Conservation (phyloP, 2,797 vertebrate genomes). For the Potorous gilbertii region DNA sequence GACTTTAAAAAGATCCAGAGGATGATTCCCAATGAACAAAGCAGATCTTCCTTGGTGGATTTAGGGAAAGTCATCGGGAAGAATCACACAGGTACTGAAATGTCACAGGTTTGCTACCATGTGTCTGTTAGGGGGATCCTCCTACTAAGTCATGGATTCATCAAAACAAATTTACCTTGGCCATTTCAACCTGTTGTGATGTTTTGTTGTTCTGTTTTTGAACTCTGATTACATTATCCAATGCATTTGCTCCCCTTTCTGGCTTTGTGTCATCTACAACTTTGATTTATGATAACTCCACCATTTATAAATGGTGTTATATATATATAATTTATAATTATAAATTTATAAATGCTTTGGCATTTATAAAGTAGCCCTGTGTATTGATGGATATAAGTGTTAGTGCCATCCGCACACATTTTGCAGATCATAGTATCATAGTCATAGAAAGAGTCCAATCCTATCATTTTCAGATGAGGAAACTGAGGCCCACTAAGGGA, state of each 20-base stretch:
- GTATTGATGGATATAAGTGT: not conserved
- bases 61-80: not conserved
- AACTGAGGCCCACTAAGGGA: not conserved
- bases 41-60: not conserved
- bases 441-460: not conserved
- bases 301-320: no score
- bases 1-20: not conserved
- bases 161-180: not conserved
- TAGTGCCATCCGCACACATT: not conserved
- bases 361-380: not conserved
- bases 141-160: not conserved
- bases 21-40: not conserved
- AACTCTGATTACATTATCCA: not conserved
- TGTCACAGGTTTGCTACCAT: not conserved
- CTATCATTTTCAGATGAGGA: not conserved
- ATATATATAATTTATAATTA: no score
- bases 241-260: not conserved
- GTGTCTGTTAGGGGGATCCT: not conserved
- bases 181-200: not conserved
- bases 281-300: not conserved
- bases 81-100: not conserved
- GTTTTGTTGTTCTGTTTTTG: not conserved
- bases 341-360: no score
- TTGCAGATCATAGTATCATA: not conserved
- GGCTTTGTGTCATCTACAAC: not conserved